Evolutionary conservation across 2,797 vertebrate genomes (phyloP), one percentile per base, ranked within the genome.

Genomic region (Eleutherodactylus coqui): DNA sequence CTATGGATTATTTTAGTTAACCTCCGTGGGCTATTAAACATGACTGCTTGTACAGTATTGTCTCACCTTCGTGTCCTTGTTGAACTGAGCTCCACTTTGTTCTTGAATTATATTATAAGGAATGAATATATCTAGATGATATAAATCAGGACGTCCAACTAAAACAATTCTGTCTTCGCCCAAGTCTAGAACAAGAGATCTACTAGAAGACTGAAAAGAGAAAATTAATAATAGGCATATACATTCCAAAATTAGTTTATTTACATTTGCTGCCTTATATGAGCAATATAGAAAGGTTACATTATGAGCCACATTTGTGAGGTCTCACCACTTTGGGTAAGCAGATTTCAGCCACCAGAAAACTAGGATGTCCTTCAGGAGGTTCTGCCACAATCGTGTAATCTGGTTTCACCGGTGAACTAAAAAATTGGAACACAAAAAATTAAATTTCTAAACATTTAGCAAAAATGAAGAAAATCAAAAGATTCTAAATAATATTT

Each of bases 261-360:
- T n/a, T n/a, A n/a, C n/a, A n/a, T n/a, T n/a, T n/a, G n/a, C n/a
- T n/a, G n/a, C n/a, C n/a, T n/a, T n/a, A n/a, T 51, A 55, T 21
- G n/a, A 1, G 53, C 19, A 2, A n/a, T 11, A 27, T 3, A 60
- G 1, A 14, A 62, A 62, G 11, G 58, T 62, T 29, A 9, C 36
- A 38, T 0, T 69, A 36, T 67, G 1, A 67, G 10, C 60, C 2
- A 58, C 21, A 73, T 2, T 1, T 38, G 19, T 29, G 36, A 79
- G n/a, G 10, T 88, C 95, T 94, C 89, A 97, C 97, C 95, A 96
- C 92, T 67, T 95, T 96, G 13, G 96, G 96, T 10, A 98, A 93
- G 79, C 94, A 92, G 5, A 98, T 94, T 89, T 97, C 96, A 0
- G 95, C 96, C 49, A 96, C 91, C 16, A 98, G 95, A 85, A 93